Base-by-base conservation (phyloP, 1,140 invertebrate species). In the Anoplophora glabripennis region DNA sequence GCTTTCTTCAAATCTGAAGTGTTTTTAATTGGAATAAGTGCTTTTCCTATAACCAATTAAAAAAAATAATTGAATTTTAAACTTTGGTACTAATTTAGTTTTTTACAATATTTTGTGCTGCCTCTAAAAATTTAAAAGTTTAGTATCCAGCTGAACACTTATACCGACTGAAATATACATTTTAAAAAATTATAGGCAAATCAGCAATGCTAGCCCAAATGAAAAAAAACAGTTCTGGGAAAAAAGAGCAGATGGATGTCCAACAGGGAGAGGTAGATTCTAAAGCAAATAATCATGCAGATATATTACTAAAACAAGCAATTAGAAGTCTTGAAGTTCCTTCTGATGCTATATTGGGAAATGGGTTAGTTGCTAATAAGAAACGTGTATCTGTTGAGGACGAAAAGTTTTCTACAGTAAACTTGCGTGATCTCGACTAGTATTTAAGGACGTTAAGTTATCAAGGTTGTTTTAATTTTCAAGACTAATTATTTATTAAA, bases 351-450 rank as follows among this genome's bases (percentile, higher is more conserved):
- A 49, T 21, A 37, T 49, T 37, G 15, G 47, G 35, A 28, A 49
- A 15, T 49, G 3, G 47, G 35, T 33, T 12, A 12, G n/a, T 15
- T 49, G 12, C 21, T 28, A 28, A 28, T 28, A 28, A 28, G 2
- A 28, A 28, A 28, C 21, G 5, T 28, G 21, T 35, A 21, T 8
- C 46, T 48, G 7, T 34, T 49, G 33, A 34, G n/a, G 14, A 21
- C 10, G 17, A 15, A 21, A 34, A 49, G n/a, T 49, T 49, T 49
- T 49, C 47, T 33, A 49, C 47, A 33, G 47, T 49, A 49, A 49
- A 49, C 28, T 34, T 49, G 4, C 21, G 35, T 33, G 47, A 49
- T 49, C 28, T 49, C 14, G 18, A 49, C 10, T 49, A 28, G 35
- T 9, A 49, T 33, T 21, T 33, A 33, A 40, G 2, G 4, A 40